Percentiles rank a stretch among this genome's conserved stretches.
Conservation (phyloP, 1,140 invertebrate genomes). For the Drosophila hydei region DNA sequence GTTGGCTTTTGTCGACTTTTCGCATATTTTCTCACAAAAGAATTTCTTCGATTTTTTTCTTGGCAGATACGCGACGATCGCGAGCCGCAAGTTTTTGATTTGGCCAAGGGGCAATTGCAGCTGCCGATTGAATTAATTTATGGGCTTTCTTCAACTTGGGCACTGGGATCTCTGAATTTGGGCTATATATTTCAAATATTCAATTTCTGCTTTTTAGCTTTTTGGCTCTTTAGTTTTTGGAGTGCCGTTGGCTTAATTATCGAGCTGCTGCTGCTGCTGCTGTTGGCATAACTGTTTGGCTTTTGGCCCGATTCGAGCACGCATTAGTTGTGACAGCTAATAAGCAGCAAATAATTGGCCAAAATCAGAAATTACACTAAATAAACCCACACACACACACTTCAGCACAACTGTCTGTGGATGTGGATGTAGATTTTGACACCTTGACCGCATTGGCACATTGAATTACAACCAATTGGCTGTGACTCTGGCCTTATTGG, state of each 20-base stretch:
- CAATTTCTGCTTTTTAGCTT: slow-evolving; percentile 1
- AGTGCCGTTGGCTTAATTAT: slow-evolving; percentile 70
- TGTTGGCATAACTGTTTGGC: slow-evolving; percentile 49
- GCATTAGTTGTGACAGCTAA: slow-evolving; percentile 51
- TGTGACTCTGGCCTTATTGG: slow-evolving; percentile 60
- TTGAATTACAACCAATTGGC: slow-evolving; percentile 50
- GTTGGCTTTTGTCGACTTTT: slow-evolving; percentile 49
- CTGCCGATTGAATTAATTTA: slow-evolving; percentile 74
- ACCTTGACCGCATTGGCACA: slow-evolving; percentile 73
- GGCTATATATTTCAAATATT: slow-evolving; percentile 19
- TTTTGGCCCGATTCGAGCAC: slow-evolving; percentile 45
- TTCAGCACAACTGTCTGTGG: background rate
- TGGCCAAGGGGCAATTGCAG: slow-evolving; percentile 67
- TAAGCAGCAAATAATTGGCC: slow-evolving; percentile 52
- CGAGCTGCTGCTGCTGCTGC: slow-evolving; percentile 6
- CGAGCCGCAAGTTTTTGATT: slow-evolving; percentile 19
- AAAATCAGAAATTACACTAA: slow-evolving; percentile 45
- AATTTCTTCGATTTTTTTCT: slow-evolving; percentile 57
- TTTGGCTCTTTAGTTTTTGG: slow-evolving; percentile 3
- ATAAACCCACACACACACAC: slow-evolving; percentile 6
- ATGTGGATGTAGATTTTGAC: slow-evolving; percentile 38
- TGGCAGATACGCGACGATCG: slow-evolving; percentile 20
- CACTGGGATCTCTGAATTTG: slow-evolving; percentile 13
- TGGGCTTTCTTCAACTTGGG: slow-evolving; percentile 50
- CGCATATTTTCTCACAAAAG: slow-evolving; percentile 78